These are phyloP conservation scores for Actinernus sp. DNA, from an alignment of 92 coral and sea anemone species.

Conservation along the genomic window DNA sequence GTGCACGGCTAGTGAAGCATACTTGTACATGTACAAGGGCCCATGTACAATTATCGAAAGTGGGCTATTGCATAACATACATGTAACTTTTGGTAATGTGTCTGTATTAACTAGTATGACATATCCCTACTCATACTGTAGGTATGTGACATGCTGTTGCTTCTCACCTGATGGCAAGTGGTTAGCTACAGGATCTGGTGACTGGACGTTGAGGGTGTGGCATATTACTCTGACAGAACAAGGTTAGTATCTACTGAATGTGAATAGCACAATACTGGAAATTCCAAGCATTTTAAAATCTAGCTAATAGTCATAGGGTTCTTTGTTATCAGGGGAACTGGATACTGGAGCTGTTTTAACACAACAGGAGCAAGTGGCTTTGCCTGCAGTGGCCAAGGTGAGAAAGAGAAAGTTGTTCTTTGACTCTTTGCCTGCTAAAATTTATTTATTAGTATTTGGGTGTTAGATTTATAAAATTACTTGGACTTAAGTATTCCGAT, in stretches of 20 bases:
- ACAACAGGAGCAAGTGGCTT: not conserved
- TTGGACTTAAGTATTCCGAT: no score
- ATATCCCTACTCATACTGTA: not conserved
- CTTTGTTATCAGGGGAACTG: slow-evolving; percentile 6
- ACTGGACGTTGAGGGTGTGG: slow-evolving; percentile 90
- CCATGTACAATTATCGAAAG: no score
- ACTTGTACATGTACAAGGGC: no score
- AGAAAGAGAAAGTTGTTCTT: not conserved
- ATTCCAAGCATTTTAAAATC: no score
- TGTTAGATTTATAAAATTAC: no score
- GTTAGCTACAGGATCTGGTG: slow-evolving; percentile 95
- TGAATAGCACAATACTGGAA: no score
- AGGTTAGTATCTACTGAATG: slow-evolving; percentile 47
- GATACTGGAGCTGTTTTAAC: slow-evolving; percentile 16
- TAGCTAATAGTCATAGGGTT: no score
- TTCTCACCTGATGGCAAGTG: slow-evolving; percentile 95
- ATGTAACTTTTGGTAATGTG: no score
- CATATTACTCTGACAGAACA: slow-evolving; percentile 67
- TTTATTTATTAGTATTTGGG: no score
- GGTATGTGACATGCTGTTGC: slow-evolving; percentile 94
- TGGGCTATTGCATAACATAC: no score
- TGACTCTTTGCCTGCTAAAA: not conserved
- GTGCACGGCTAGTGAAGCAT: no score
- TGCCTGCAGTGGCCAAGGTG: not conserved
- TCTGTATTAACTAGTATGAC: no score